Evolutionary conservation across 2,113 vertebrate species (phyloP), one percentile per base, ranked within the genome.

Genomic region (Grallaria varia): DNA sequence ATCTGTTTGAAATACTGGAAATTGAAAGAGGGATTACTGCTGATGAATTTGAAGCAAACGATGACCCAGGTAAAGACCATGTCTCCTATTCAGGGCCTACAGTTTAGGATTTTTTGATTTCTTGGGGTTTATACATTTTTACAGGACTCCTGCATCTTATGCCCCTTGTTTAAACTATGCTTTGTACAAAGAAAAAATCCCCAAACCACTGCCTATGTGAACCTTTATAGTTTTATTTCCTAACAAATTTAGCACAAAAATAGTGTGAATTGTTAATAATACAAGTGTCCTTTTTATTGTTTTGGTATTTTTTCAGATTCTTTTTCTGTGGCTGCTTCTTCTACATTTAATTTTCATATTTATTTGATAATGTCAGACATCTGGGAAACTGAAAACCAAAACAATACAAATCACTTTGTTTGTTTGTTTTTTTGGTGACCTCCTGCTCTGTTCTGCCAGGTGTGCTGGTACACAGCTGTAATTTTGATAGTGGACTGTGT

Each of bases 11-110:
- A 93, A 96, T 98, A 95, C 98, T 99, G 94, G 99, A 99, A 97
- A 99, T 99, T 78, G 99, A 99, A 98, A 97, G 98, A 90, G 99
- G 99, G 67, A 98, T 99, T 97, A 99, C 98, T 2, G 99, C 99
- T 0, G 99, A 99, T 12, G 97, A 98, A 10, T 99, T 97, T 42
- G 98, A 99, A 96, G 98, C 98, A 44, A 98, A 98, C 1, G 99
- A 99, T 49, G 99, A 99, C 89, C 98, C 99, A 98, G 99, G 99
- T 99, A 98, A 97, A 47, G 25, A 30, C 17, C 37, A 37, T 1
- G 1, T 35, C 52, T 89, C 14, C 45, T 68, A 9, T 42, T 37
- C 31, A 49, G 8, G 7, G 45, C 8, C 21, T 33, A 16, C 44
- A 6, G 5, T 50, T 58, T 64, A 58, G 28, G 44, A 24, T 33